phyloP scores from a whole-genome alignment of 2,113 vertebrate species.

The Forbesichthys papilliferus region DNA sequence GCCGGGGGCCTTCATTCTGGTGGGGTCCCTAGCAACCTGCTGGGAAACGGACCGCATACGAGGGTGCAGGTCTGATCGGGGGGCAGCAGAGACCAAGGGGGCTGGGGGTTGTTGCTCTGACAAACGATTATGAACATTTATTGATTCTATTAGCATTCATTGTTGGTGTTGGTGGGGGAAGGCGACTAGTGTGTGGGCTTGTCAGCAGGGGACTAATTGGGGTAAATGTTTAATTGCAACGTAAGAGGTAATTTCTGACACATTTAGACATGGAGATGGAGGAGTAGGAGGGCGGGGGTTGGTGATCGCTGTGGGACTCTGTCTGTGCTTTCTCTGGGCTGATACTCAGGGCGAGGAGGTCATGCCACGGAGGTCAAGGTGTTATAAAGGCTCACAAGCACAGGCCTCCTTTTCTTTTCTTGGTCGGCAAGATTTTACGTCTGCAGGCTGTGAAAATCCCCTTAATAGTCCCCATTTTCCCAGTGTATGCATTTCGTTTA shows the following conservation, averaged over 20 bases:
- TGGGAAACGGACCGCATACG: constrained; percentile 27
- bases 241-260: constrained; percentile 62
- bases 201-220: constrained; percentile 67
- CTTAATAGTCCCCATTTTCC: background rate
- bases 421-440: constrained; percentile 39
- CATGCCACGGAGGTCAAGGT: constrained; percentile 65
- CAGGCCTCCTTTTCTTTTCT: constrained; percentile 58
- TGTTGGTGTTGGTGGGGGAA: constrained; percentile 15
- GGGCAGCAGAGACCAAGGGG: background rate
- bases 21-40: constrained; percentile 42
- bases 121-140: constrained; percentile 75
- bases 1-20: constrained; percentile 41
- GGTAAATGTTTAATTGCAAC: constrained; percentile 59
- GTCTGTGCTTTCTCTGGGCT: constrained; percentile 84
- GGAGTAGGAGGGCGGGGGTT: constrained; percentile 15
- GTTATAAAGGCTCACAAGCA: constrained; percentile 66
- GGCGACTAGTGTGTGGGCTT: constrained; percentile 14
- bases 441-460: constrained; percentile 23
- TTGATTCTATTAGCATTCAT: constrained; percentile 78
- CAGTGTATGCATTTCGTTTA: no score
- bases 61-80: constrained; percentile 21
- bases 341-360: constrained; percentile 84
- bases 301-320: constrained; percentile 46
- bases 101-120: constrained; percentile 60
- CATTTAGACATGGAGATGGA: constrained; percentile 28